Conservation (phyloP, 1,140 invertebrate genomes). For the Planococcus citri region DNA sequence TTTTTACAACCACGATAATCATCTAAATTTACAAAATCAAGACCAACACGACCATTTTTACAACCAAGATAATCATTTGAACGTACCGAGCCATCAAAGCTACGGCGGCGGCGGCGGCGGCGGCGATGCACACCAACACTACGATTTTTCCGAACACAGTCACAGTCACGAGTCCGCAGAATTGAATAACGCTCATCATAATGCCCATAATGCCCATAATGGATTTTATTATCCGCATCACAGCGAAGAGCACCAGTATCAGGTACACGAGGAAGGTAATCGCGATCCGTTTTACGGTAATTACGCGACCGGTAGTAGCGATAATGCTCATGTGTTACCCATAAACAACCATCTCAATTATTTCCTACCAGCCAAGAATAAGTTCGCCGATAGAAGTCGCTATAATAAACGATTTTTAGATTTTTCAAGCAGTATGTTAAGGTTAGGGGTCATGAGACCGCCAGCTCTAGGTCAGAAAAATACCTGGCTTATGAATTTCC, state of each 20-base stretch:
- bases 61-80: not conserved
- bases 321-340: not conserved
- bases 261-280: constrained; percentile 15
- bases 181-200: not conserved
- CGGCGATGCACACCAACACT: not conserved
- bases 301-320: not conserved
- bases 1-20: not conserved
- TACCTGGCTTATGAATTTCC: constrained; percentile 20
- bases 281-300: not conserved
- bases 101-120: not conserved
- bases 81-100: not conserved
- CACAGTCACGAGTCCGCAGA: constrained; percentile 19
- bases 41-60: not conserved
- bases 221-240: not conserved
- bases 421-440: not conserved
- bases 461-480: constrained; percentile 22
- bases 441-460: constrained; percentile 20
- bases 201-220: not conserved
- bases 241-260: constrained; percentile 16
- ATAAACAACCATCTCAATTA: not conserved
- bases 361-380: not conserved
- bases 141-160: not conserved
- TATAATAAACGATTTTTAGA: not conserved
- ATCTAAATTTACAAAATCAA: not conserved
- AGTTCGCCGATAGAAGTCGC: not conserved